These are phyloP conservation scores for Thryonomys swinderianus DNA, from an alignment of 2,113 vertebrate species.

Conservation along the genomic window DNA sequence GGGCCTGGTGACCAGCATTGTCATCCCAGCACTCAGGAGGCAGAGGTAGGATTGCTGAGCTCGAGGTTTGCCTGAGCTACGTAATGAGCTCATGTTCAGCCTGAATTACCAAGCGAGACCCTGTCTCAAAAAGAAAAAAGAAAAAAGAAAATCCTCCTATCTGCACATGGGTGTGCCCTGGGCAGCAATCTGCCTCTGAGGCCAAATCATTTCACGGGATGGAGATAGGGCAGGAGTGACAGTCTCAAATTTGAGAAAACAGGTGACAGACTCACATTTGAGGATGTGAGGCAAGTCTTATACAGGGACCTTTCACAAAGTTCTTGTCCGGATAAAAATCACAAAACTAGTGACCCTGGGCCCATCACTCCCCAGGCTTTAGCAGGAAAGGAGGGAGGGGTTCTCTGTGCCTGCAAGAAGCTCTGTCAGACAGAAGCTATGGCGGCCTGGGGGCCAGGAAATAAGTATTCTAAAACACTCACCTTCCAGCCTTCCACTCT, in stretches of 20 bases:
- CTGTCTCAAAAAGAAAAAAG: too few relatives aligned
- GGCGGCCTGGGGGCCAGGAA: not conserved
- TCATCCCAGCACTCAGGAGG: too few relatives aligned
- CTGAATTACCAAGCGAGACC: too few relatives aligned
- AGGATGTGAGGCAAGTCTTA: not conserved
- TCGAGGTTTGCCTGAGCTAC: too few relatives aligned
- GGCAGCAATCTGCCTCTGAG: not conserved
- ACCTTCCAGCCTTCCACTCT: not conserved
- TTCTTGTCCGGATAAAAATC: not conserved
- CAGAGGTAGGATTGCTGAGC: too few relatives aligned
- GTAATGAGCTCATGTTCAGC: too few relatives aligned
- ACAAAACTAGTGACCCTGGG: not conserved
- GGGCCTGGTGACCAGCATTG: too few relatives aligned
- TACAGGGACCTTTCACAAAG: constrained; percentile 2
- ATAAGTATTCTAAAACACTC: not conserved
- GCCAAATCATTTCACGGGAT: not conserved
- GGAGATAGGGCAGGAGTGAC: not conserved
- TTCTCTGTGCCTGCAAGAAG: not conserved
- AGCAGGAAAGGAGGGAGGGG: not conserved
- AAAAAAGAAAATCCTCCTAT: not conserved
- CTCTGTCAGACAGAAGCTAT: not conserved
- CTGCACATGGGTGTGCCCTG: not conserved
- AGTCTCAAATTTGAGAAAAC: not conserved
- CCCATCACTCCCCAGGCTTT: not conserved
- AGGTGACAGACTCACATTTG: not conserved